Base-by-base conservation (phyloP, 2,797 vertebrate genomes). In the Rhincodon typus region DNA sequence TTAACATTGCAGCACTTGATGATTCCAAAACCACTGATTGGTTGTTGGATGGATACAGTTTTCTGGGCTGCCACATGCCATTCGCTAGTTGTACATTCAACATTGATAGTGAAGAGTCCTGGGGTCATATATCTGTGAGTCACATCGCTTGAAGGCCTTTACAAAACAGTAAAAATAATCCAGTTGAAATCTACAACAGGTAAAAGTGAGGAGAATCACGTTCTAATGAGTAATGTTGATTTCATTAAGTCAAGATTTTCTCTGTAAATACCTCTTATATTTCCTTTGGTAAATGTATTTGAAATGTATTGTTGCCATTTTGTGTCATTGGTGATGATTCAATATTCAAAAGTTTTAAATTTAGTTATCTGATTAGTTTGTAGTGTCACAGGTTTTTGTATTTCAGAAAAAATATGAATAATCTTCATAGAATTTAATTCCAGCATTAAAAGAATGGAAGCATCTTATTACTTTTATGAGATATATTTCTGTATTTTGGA, bases 61-160 rank as follows among this genome's bases (percentile, higher is more conserved):
- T 96, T 98, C 96, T 99, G 98, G n/a, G 98, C 98, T 0, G 97
- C 97, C 95, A 99, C 99, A 0, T 99, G 98, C 99, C 99, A 99
- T 69, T 99, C 98, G 0, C 98, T 99, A 96, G 98, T 99, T 0
- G 97, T 98, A 96, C 99, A 99, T 96, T 99, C 98, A n/a, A 98
- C 98, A 94, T 96, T 97, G n/a, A 99, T 97, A 0, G 96, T 97
- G 69, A 98, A 99, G 95, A 98, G 97, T 93, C 99, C 99, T 0
- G 98, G 97, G 27, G 79, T 97, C 34, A 62, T 97, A 94, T 98
- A 99, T 95, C 96, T 98, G 96, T 99, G 97, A 2, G 97, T 98
- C 95, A 99, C 94, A 0, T 91, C 98, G 97, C 98, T 98, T 96
- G 96, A 74, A 94, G 77, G 1, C 25, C 67, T 27, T 84, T 6